Conservation (phyloP, 2,113 vertebrate species). For the Rhea pennata region DNA sequence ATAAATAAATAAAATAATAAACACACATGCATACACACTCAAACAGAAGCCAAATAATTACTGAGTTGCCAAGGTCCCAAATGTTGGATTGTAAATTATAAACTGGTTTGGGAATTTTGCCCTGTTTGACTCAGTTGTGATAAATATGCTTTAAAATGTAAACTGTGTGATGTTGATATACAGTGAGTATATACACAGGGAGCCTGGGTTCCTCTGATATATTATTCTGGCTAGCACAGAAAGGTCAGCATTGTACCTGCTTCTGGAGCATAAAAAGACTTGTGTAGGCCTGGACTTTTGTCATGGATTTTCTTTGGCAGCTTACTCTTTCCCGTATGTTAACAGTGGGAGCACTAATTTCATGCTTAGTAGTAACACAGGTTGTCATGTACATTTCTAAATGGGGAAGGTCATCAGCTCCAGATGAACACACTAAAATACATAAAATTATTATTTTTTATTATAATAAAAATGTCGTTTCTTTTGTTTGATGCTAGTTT, state of each 20-base stretch:
- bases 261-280: background rate
- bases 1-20: conserved; percentile 62
- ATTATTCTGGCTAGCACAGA: background rate
- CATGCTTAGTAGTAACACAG: background rate
- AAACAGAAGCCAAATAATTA: conserved; percentile 39
- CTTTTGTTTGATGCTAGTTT: background rate
- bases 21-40: background rate
- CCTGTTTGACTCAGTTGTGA: conserved; percentile 10
- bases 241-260: background rate
- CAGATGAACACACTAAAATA: background rate
- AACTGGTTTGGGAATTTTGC: conserved; percentile 14
- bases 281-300: background rate
- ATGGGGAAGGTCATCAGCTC: background rate
- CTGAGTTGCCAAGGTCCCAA: background rate
- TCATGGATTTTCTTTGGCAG: background rate
- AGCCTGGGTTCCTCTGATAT: background rate
- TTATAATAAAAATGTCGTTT: background rate
- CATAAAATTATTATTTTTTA: background rate
- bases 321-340: background rate
- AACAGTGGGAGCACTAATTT: background rate
- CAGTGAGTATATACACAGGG: background rate
- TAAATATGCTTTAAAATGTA: conserved; percentile 21
- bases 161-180: background rate
- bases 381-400: background rate
- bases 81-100: conserved; percentile 27